These are phyloP conservation scores for Nothobranchius furzeri DNA, from an alignment of 2,113 vertebrate species.

Conservation along the genomic window DNA sequence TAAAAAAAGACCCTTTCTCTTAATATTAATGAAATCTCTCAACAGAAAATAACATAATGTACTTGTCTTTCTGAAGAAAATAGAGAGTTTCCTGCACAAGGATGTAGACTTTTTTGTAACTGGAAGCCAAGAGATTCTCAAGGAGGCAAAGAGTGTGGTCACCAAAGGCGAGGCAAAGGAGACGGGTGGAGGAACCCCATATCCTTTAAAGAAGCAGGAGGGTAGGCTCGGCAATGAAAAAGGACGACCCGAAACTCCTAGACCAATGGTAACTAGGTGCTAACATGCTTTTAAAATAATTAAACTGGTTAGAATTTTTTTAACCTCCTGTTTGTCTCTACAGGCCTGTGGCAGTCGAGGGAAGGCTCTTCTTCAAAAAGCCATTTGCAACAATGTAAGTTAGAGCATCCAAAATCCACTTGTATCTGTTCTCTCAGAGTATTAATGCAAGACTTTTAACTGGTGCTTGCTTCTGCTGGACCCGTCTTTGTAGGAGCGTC, in stretches of 20 bases:
- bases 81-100: conserved; percentile 90
- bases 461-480: conserved; percentile 1
- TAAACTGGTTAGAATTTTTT: no score
- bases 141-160: conserved; percentile 18
- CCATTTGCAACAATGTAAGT: conserved; percentile 86
- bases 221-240: conserved; percentile 32
- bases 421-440: neutral
- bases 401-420: neutral
- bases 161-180: conserved; percentile 24
- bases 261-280: conserved; percentile 49
- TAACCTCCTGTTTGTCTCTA: conserved; percentile 1
- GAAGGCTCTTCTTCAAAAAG: conserved; percentile 86
- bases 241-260: conserved; percentile 45
- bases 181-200: conserved; percentile 17
- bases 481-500: conserved; percentile 70
- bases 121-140: conserved; percentile 62
- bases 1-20: neutral
- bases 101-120: conserved; percentile 87
- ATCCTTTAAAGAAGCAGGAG: conserved; percentile 31
- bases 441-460: neutral
- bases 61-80: conserved; percentile 65
- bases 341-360: conserved; percentile 85
- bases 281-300: neutral
- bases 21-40: neutral
- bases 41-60: neutral